Evolutionary conservation across 2,797 vertebrate genomes (phyloP), one percentile per base, ranked within the genome.

Genomic region (Vultur gryphus): DNA sequence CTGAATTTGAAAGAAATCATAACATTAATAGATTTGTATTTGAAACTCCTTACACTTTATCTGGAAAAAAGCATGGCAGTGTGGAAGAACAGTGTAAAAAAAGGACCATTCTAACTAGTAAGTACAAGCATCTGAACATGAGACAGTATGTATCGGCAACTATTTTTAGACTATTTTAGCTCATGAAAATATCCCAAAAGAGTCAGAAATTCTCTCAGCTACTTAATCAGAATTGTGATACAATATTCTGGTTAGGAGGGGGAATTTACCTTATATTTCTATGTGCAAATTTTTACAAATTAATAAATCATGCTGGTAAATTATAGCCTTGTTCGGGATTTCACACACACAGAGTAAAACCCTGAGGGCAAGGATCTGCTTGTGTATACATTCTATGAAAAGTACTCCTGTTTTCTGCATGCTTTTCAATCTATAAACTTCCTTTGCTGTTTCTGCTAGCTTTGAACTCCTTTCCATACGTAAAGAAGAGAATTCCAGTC

Each of bases 1-100:
- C 99, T 0, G 98, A 99, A 92, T 99, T 99, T 44, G 99, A 99
- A 97, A 99, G 99, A 97, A 99, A 98, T 93, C 99, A 99, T 97
- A 99, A 99, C 96, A 99, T 99, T 92, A 98, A 77, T 69, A 99
- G 98, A 96, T 99, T 99, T 80, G 99, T 99, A 55, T 99, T 99
- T 44, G 99, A 99, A 98, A 99, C 99, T 3, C 99, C 99, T 3
- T 99, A 99, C 95, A 99, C 99, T 24, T 98, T 99, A 90, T 98
- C 99, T 6, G 99, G 99, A 48, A 99, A 99, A 96, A 99, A 99
- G 44, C 99, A 99, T 23, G 99, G 99, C 18, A 99, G 98, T 2
- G 98, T 99, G 90, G 99, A 99, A 97, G 99, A 99, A 75, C 99
- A 99, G 82, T 99, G 99, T 98, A 99, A 99, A 97, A 98, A 98